Conservation (phyloP, 2,888 invertebrate genomes). For the Dasysyrphus tricinctus region DNA sequence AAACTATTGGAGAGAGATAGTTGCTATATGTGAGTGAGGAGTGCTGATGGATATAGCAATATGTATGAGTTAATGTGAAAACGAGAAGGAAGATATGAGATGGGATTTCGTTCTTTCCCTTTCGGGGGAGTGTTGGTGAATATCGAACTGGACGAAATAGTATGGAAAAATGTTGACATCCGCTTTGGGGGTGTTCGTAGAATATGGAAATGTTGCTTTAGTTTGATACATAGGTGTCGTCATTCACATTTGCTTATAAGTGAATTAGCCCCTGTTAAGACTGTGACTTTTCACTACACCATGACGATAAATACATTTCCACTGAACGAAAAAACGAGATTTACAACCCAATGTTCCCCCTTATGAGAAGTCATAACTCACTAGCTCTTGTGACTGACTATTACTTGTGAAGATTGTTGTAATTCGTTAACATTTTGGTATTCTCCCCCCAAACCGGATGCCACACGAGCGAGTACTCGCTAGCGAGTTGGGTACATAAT, state of each 20-base stretch:
- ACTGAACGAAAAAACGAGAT: too few species aligned
- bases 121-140: conserved; percentile 56
- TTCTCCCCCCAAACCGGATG: too few species aligned
- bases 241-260: background rate
- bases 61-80: background rate
- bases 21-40: conserved; percentile 21
- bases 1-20: conserved; percentile 48
- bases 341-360: too few species aligned
- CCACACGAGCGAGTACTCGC: too few species aligned
- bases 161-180: conserved; percentile 65
- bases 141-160: conserved; percentile 43
- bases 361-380: too few species aligned
- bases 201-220: background rate
- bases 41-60: conserved; percentile 5
- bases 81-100: background rate
- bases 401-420: too few species aligned
- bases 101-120: conserved; percentile 10
- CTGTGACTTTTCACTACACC: too few species aligned
- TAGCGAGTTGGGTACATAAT: too few species aligned
- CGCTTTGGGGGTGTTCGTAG: conserved; percentile 63
- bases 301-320: too few species aligned
- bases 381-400: too few species aligned
- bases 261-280: too few species aligned
- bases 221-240: conserved; percentile 11
- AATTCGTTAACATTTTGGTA: too few species aligned